phyloP scores from a whole-genome alignment of 2,113 vertebrate species.

The Puffinus mauretanicus region DNA sequence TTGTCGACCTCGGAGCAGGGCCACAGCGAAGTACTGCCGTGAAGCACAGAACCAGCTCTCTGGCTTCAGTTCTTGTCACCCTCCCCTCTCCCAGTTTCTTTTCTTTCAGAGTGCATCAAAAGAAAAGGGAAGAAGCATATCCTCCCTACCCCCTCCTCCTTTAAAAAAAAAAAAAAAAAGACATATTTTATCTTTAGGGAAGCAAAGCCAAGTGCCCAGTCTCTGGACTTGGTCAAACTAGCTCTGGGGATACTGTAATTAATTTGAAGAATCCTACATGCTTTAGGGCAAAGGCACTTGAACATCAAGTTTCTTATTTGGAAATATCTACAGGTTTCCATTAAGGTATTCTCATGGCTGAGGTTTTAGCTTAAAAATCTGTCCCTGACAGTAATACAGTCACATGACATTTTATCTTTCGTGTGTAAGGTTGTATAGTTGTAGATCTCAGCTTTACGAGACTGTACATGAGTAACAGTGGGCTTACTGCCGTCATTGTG shows the following conservation, averaged over 20 bases:
- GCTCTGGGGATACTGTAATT: not conserved
- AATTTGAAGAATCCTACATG: not conserved
- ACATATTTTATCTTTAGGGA: not conserved
- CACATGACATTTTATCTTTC: not conserved
- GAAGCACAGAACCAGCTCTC: not conserved
- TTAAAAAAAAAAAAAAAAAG: not conserved
- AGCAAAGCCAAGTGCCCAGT: not conserved
- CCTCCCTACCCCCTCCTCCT: not conserved
- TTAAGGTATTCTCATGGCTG: not conserved
- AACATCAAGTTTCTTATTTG: not conserved
- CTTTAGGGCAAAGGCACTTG: not conserved
- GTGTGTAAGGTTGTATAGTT: not conserved
- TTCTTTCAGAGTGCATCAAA: not conserved
- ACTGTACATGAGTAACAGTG: no score
- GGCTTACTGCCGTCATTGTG: accelerated
- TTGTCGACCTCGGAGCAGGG: not conserved
- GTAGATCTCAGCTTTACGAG: not conserved
- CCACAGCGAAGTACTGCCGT: accelerated
- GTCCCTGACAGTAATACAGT: not conserved
- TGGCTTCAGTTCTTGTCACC: not conserved
- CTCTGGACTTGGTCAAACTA: not conserved
- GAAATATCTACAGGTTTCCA: not conserved
- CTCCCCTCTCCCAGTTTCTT: not conserved
- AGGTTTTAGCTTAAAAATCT: not conserved
- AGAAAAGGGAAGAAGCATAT: not conserved